Base-by-base conservation (phyloP, 2,797 vertebrate species). In the Myripristis jacobus region DNA sequence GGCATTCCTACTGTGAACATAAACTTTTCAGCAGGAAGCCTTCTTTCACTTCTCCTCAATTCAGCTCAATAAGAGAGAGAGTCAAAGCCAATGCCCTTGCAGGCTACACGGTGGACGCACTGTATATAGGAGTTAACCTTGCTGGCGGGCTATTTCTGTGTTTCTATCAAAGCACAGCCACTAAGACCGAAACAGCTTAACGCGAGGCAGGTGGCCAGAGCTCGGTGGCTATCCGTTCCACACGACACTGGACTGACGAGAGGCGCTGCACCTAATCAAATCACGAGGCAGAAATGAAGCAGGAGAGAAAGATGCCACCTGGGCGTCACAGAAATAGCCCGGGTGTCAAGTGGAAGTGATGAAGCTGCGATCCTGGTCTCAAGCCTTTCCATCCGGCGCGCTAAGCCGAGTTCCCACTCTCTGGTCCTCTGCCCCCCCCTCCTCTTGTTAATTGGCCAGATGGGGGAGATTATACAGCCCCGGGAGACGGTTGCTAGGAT, bases 401-500 rank as follows among this genome's bases (percentile, higher is more conserved):
- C n/a, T 56, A 63, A 57, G 34, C 62, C 21, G 19, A 34, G 44
- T 78, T 76, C 69, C 24, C 21, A 21, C 53, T 46, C 58, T 75
- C 58, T n/a, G 51, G 36, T 62, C 55, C 51, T 59, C 70, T 68
- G 53, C 70, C 73, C 73, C 60, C 47, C 58, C 70, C 54, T 38
- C 64, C 53, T 25, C 75, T 66, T 70, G 82, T 80, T 90, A 90
- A 92, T 89, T 89, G 86, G 87, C 65, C 76, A 66, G 86, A 87
- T 87, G 70, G 78, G 75, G 79, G 29, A 86, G 87, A 91, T 90
- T 89, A 91, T 54, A 22, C 68, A 55, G 66, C 73, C 73, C 62
- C 66, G 70, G 84, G 84, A 87, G 70, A 84, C 6, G 19, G 88
- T 88, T 90, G 88, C 84, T 87, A 90, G 87, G 89, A 86, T 80